These are phyloP conservation scores for Mythimna pallens DNA, from an alignment of 2,888 invertebrate species.

Conservation along the genomic window DNA sequence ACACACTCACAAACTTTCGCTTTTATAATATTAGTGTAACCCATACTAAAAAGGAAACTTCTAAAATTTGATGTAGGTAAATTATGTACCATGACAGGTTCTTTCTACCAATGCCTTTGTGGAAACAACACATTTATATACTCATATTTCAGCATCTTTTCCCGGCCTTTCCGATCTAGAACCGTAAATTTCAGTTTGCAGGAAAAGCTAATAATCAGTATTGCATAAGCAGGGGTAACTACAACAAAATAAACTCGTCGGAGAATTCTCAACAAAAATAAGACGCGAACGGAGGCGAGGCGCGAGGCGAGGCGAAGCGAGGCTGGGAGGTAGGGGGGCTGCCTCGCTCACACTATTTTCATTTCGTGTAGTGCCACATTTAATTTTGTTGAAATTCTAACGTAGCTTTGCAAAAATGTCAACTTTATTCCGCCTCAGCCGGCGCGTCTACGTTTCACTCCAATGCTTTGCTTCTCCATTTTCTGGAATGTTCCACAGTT, in stretches of 20 bases:
- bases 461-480: conserved; percentile 88
- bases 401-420: conserved; percentile 91
- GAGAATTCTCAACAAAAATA: conserved; percentile 80
- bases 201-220: conserved; percentile 31
- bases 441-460: conserved; percentile 85
- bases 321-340: conserved; percentile 40
- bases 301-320: conserved; percentile 29
- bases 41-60: too few relatives aligned
- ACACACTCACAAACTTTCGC: too few relatives aligned
- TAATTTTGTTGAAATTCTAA: conserved; percentile 90
- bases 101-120: not conserved
- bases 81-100: too few relatives aligned
- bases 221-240: conserved; percentile 43
- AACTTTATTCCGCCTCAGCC: conserved; percentile 90
- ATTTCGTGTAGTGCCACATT: conserved; percentile 90
- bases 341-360: conserved; percentile 85
- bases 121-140: not conserved
- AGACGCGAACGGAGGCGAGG: conserved; percentile 61
- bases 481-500: conserved; percentile 88
- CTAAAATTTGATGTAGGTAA: too few relatives aligned
- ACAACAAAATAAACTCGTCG: conserved; percentile 60
- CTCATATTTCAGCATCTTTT: not conserved
- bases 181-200: not conserved
- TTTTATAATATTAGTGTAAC: too few relatives aligned
- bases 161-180: not conserved